These are phyloP conservation scores for Agrochola circellaris DNA, from an alignment of 2,888 invertebrate species.

Conservation along the genomic window DNA sequence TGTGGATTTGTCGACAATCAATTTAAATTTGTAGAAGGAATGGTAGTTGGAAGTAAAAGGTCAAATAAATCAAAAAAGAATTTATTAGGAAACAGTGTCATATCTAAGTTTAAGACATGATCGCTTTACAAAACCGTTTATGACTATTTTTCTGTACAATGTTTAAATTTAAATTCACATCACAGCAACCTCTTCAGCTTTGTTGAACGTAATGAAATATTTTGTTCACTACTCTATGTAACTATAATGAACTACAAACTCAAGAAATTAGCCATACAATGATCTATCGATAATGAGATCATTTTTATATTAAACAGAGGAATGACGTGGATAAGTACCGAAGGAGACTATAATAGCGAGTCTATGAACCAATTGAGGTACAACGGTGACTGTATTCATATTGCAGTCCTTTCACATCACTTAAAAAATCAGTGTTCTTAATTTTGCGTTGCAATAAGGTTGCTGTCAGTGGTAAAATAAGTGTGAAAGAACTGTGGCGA, in stretches of 20 bases:
- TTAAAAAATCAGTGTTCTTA: not conserved
- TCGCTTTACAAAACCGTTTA: constrained; percentile 48
- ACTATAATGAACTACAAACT: constrained; percentile 44
- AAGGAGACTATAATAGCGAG: constrained; percentile 28
- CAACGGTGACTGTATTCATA: not conserved
- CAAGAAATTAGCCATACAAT: constrained; percentile 56
- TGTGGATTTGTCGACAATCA: not conserved
- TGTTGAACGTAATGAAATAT: constrained; percentile 62
- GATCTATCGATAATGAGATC: constrained; percentile 67
- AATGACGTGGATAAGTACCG: constrained; percentile 57
- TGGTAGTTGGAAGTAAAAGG: constrained; percentile 17
- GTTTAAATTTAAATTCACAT: constrained; percentile 59
- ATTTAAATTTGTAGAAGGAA: not conserved
- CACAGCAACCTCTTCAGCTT: constrained; percentile 67
- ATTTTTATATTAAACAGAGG: constrained; percentile 53
- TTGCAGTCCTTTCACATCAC: not conserved
- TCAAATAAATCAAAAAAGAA: constrained; percentile 19
- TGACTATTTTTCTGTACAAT: constrained; percentile 48
- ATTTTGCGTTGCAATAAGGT: not conserved
- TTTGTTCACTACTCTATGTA: constrained; percentile 56
- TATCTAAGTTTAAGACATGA: constrained; percentile 48
- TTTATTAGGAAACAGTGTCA: constrained; percentile 59
- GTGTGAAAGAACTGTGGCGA: not conserved
- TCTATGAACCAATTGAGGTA: constrained; percentile 10
- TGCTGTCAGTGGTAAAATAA: constrained; percentile 2